A percentile compares a stretch with the other conserved stretches of the same genome.
Conservation (phyloP, 1,140 invertebrate genomes). For the Diorhabda carinulata region DNA sequence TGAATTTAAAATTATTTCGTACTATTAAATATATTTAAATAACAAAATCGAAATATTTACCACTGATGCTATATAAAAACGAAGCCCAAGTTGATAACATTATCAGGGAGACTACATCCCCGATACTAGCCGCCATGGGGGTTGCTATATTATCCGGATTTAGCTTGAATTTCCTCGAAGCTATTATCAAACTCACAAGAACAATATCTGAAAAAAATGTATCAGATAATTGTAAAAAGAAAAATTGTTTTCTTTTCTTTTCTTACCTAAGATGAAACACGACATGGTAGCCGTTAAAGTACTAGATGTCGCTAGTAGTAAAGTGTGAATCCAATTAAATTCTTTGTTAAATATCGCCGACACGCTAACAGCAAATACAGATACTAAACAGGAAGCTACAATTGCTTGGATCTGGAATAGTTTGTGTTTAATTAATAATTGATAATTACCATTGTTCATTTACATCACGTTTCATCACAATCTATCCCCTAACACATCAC, state of each 20-base stretch:
- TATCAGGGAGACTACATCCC: constrained; percentile 85
- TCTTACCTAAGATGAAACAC: constrained; percentile 75
- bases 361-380: constrained; percentile 81
- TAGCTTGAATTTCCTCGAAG: constrained; percentile 73
- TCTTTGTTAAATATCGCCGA: constrained; percentile 71
- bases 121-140: constrained; percentile 91
- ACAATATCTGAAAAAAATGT: constrained; percentile 69
- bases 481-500: too few species aligned
- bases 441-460: too few species aligned
- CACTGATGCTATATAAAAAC: constrained; percentile 60
- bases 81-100: constrained; percentile 75
- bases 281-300: constrained; percentile 91
- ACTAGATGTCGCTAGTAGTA: constrained; percentile 79
- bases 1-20: too few species aligned
- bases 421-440: neutral
- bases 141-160: constrained; percentile 98
- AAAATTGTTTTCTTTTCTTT: neutral
- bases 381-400: constrained; percentile 88
- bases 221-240: neutral
- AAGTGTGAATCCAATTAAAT: constrained; percentile 71
- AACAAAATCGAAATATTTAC: constrained; percentile 19
- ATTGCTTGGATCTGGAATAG: constrained; percentile 79
- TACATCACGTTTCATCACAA: too few species aligned
- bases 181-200: constrained; percentile 79
- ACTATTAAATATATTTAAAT: too few species aligned